A percentile compares a stretch with the other conserved stretches of the same genome.
These are phyloP conservation scores for Turritopsis dohrnii DNA, from an alignment of 30 jellyfish, hydroid and myxozoan species.

Conservation along the genomic window DNA sequence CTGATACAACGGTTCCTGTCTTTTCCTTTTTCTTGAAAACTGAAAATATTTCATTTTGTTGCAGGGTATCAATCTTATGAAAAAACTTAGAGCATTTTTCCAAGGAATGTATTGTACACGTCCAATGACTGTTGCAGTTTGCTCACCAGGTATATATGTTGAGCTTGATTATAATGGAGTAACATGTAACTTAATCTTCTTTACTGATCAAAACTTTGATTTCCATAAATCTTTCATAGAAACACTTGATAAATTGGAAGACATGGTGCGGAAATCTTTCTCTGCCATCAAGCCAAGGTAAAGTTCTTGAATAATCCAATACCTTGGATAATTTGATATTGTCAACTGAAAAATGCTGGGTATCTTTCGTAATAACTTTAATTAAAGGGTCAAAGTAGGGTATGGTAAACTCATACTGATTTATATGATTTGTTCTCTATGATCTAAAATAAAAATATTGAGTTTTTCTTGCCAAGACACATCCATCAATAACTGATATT, in stretches of 20 bases:
- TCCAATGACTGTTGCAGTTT: conserved; percentile 24
- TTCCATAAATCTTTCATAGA: conserved; percentile 3
- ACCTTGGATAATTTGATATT: too few relatives aligned
- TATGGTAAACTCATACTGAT: too few relatives aligned
- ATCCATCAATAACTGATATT: too few relatives aligned
- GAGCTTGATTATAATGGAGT: background rate
- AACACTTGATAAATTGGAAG: conserved; percentile 19
- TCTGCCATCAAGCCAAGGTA: conserved; percentile 21
- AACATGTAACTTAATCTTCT: background rate
- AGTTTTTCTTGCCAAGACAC: too few relatives aligned
- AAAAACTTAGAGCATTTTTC: conserved; percentile 4
- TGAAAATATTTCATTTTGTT: background rate
- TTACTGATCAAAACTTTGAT: background rate
- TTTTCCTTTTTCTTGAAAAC: too few relatives aligned
- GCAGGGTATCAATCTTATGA: conserved; percentile 28
- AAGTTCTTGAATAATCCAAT: too few relatives aligned
- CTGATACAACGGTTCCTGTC: too few relatives aligned
- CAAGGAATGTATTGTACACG: conserved; percentile 7
- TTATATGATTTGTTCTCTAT: too few relatives aligned
- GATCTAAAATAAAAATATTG: too few relatives aligned
- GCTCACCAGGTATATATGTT: conserved; percentile 43
- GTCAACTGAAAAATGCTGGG: too few relatives aligned
- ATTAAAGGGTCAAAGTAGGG: too few relatives aligned
- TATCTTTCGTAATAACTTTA: too few relatives aligned
- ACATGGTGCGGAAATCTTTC: conserved; percentile 14